Conservation (phyloP, 2,888 invertebrate species). For the Coelopa pilipes region DNA sequence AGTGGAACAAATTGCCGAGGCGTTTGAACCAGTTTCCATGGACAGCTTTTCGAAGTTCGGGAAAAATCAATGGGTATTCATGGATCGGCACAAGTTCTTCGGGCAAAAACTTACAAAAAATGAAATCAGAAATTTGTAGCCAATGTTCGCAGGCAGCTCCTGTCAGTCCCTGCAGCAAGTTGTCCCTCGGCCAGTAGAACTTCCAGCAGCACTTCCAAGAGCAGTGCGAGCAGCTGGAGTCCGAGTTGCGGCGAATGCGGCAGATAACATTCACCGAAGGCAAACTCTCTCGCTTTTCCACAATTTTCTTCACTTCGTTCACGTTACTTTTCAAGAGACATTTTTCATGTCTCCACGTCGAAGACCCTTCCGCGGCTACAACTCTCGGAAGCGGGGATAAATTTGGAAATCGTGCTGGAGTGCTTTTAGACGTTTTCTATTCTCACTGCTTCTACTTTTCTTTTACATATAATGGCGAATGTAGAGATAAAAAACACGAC, state of each 20-base stretch:
- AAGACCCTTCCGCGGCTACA: not conserved
- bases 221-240: conserved; percentile 24
- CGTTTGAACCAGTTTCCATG: not conserved
- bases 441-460: conserved; percentile 9
- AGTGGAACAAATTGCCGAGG: not conserved
- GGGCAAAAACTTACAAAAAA: conserved; percentile 20
- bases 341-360: conserved; percentile 9
- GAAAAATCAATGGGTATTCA: not conserved
- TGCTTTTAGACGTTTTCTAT: not conserved
- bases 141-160: not conserved
- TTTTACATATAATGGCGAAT: conserved; percentile 26
- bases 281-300: conserved; percentile 4
- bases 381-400: not conserved
- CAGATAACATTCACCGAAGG: conserved; percentile 19
- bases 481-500: conserved; percentile 7
- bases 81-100: not conserved
- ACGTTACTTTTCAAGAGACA: conserved; percentile 2
- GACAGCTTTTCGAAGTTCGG: not conserved
- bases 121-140: not conserved
- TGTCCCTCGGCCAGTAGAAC: not conserved
- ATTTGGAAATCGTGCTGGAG: conserved; percentile 17
- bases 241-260: conserved; percentile 15
- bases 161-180: not conserved
- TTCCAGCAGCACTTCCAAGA: conserved; percentile 25
- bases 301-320: not conserved